Conservation (phyloP, 1,140 invertebrate genomes). For the Drosophila pectinifera region DNA sequence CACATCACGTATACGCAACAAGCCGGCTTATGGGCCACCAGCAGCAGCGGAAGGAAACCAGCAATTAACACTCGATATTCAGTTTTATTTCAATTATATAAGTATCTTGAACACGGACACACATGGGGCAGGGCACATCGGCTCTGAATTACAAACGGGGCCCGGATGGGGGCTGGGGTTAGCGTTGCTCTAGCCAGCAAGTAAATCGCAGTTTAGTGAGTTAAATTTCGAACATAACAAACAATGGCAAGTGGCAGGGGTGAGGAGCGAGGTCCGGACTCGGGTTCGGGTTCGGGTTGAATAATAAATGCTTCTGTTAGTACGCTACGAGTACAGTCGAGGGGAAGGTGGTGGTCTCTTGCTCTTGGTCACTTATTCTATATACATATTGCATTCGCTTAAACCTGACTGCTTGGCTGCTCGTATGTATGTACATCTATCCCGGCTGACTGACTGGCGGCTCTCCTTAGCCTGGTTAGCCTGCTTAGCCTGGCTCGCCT, state of each 20-base stretch:
- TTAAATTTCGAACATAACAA: slow-evolving; percentile 31
- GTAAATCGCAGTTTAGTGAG: slow-evolving; percentile 24
- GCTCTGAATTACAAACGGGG: slow-evolving; percentile 21
- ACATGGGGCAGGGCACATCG: slow-evolving; percentile 59
- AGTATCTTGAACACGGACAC: slow-evolving; percentile 57
- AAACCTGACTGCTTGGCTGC: slow-evolving; percentile 27
- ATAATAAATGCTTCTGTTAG: slow-evolving; percentile 45
- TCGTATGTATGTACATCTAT: slow-evolving; percentile 32
- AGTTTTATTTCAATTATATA: slow-evolving; percentile 49
- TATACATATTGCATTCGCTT: slow-evolving; percentile 36
- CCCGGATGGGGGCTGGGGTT: slow-evolving; percentile 11
- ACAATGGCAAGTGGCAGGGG: slow-evolving; percentile 1
- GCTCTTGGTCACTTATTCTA: slow-evolving; percentile 24
- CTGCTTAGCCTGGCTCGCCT: no score
- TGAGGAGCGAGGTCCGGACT: not conserved
- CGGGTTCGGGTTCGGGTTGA: not conserved
- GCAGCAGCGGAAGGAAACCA: not conserved
- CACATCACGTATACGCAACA: not conserved
- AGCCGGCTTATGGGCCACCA: not conserved
- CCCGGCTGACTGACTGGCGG: slow-evolving; percentile 9
- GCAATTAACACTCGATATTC: slow-evolving; percentile 40
- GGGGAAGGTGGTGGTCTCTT: not conserved
- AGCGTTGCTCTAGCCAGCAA: slow-evolving; percentile 3
- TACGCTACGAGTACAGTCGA: slow-evolving; percentile 26
- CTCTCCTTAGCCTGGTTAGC: no score